These are phyloP conservation scores for Melanotaenia maccullochi DNA, from an alignment of 2,797 vertebrate genomes.

Conservation along the genomic window DNA sequence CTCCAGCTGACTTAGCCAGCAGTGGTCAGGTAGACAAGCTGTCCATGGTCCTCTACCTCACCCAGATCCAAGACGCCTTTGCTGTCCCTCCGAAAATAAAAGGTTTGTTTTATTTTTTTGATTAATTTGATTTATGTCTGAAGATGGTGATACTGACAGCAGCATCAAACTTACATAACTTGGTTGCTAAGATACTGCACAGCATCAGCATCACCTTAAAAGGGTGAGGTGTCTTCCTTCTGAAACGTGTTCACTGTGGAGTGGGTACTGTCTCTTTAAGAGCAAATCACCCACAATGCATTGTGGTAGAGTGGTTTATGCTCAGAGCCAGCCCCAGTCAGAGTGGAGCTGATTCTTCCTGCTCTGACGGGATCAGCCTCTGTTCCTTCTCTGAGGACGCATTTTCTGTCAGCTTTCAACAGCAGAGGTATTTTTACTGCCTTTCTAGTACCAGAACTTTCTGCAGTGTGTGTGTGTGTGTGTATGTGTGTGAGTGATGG, in stretches of 20 bases:
- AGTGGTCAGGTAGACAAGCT: constrained; percentile 84
- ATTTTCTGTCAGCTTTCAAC: constrained; percentile 18
- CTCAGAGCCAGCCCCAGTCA: constrained; percentile 64
- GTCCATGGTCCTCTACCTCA: constrained; percentile 93
- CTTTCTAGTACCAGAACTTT: constrained; percentile 18
- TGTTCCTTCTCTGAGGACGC: constrained; percentile 29
- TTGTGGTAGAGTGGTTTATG: constrained; percentile 63
- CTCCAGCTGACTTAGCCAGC: constrained; percentile 83
- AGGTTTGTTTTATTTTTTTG: background rate
- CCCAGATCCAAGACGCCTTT: constrained; percentile 88
- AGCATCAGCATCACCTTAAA: constrained; percentile 61
- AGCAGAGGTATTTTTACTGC: constrained; percentile 41
- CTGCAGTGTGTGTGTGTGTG: constrained; percentile 27
- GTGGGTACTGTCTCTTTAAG: constrained; percentile 79
- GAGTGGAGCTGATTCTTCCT: constrained; percentile 53
- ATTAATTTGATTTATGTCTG: constrained; percentile 2
- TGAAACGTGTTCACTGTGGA: constrained; percentile 35
- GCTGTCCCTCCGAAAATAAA: constrained; percentile 74
- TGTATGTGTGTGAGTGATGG: constrained; percentile 11
- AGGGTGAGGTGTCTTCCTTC: constrained; percentile 57
- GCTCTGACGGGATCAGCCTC: constrained; percentile 52
- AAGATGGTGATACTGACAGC: constrained; percentile 14
- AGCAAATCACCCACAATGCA: constrained; percentile 82
- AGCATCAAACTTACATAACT: constrained; percentile 45
- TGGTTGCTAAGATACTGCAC: constrained; percentile 60